These are phyloP conservation scores for Prinia subflava DNA, from an alignment of 2,113 vertebrate genomes.

Conservation along the genomic window DNA sequence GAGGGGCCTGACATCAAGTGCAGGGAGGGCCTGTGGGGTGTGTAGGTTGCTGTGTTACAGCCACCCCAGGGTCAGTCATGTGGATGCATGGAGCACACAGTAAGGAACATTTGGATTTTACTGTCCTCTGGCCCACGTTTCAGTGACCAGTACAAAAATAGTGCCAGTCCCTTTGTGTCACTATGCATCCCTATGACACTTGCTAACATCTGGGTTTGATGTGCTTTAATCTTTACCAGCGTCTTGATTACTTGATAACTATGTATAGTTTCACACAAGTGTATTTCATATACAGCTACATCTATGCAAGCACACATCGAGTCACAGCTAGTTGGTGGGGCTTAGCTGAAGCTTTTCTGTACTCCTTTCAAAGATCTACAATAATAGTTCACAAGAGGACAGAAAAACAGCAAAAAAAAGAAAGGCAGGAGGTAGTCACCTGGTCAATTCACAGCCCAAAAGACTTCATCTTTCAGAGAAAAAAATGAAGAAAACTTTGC, in stretches of 20 bases:
- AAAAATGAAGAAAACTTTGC: not conserved
- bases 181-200: not conserved
- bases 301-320: fast-evolving
- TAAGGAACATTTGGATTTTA: not conserved
- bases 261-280: not conserved
- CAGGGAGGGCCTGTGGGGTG: not conserved
- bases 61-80: not conserved
- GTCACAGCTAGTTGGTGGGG: not conserved
- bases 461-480: not conserved
- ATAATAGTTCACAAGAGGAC: not conserved
- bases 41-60: not conserved
- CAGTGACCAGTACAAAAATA: not conserved
- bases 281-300: not conserved
- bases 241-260: not conserved
- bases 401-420: not conserved
- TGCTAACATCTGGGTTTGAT: not conserved
- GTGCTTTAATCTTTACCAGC: not conserved
- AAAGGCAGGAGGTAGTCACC: not conserved
- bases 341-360: not conserved
- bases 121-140: not conserved
- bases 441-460: not conserved
- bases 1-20: not conserved
- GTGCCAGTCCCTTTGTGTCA: not conserved
- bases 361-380: not conserved
- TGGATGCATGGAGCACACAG: not conserved